phyloP scores from a whole-genome alignment of 2,113 vertebrate genomes.

The Lophotis ruficrista region DNA sequence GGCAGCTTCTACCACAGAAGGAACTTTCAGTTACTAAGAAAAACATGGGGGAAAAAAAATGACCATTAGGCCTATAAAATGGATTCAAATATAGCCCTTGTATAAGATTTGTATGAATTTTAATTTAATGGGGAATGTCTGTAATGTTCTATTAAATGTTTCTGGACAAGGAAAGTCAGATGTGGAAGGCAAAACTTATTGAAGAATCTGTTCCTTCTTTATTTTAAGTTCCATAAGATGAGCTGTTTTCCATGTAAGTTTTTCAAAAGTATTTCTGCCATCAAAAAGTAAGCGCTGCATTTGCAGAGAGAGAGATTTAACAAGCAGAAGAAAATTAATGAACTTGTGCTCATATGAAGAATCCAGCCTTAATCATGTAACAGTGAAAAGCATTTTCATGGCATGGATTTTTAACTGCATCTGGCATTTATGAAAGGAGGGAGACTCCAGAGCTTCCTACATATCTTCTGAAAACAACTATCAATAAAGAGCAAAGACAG shows the following conservation, averaged over 20 bases:
- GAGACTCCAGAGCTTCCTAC: neutral
- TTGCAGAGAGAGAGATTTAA: neutral
- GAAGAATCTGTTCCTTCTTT: conserved; percentile 7
- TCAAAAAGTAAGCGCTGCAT: neutral
- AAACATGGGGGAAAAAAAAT: conserved; percentile 47
- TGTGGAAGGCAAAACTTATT: conserved; percentile 5
- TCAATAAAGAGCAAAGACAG: neutral
- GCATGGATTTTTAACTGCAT: neutral
- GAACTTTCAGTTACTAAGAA: conserved; percentile 55
- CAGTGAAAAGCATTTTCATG: neutral
- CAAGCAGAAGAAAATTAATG: neutral
- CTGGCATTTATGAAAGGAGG: neutral
- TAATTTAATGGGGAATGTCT: conserved; percentile 53
- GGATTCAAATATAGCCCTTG: conserved; percentile 51
- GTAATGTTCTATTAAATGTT: conserved; percentile 48
- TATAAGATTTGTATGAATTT: conserved; percentile 50
- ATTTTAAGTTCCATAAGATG: conserved; percentile 39
- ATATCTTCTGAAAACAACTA: neutral
- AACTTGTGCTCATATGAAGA: neutral
- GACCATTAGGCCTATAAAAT: conserved; percentile 32
- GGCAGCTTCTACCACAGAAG: conserved; percentile 47
- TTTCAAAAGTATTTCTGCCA: conserved; percentile 23
- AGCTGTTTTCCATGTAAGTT: conserved; percentile 9
- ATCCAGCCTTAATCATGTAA: neutral
- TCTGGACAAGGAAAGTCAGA: conserved; percentile 35